Evolutionary conservation across 2,113 vertebrate species (phyloP), one percentile per base, ranked within the genome.

Genomic region (Cynoglossus semilaevis): DNA sequence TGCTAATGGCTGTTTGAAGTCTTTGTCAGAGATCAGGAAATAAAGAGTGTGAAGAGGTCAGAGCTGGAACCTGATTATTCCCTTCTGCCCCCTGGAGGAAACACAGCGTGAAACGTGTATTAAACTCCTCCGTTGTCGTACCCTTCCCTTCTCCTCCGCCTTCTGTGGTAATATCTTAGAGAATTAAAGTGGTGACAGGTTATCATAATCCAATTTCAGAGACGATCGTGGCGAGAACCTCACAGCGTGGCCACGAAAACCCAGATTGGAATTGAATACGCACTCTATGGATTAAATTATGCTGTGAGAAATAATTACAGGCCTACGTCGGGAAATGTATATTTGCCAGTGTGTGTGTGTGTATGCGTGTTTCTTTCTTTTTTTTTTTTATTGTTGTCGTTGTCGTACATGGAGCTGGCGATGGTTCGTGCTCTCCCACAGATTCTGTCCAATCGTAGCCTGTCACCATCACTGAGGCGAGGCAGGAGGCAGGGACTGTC

Each of bases 151-250:
- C 65, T 74, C 70, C 63, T 16, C 63, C 79, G 53, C 68, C 79
- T 42, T 63, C 84, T 59, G 67, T 74, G 71, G 75, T 86, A 86
- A 90, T 90, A 89, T 87, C 85, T 82, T 87, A 87, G 76, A 85
- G 90, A 90, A 91, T 91, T 89, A 89, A 86, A 90, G 86, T 58
- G 63, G 74, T 86, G 88, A 89, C 87, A 91, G 90, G 91, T 92
- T 91, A 90, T 91, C 88, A 88, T 90, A 91, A 91, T 92, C 88
- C 89, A 90, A 92, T 92, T 91, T 90, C 88, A 78, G 84, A 91
- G 86, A 90, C 88, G 91, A 90, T 90, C 81, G 79, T 54, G 61
- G 71, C 57, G 69, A 79, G 77, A 80, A 83, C 86, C 84, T 87
- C 66, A 42, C 74, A 68, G 84, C 80, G 42, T 81, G 59, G 67